Conservation (phyloP, 2,113 vertebrate genomes). For the Ailurus styani region DNA sequence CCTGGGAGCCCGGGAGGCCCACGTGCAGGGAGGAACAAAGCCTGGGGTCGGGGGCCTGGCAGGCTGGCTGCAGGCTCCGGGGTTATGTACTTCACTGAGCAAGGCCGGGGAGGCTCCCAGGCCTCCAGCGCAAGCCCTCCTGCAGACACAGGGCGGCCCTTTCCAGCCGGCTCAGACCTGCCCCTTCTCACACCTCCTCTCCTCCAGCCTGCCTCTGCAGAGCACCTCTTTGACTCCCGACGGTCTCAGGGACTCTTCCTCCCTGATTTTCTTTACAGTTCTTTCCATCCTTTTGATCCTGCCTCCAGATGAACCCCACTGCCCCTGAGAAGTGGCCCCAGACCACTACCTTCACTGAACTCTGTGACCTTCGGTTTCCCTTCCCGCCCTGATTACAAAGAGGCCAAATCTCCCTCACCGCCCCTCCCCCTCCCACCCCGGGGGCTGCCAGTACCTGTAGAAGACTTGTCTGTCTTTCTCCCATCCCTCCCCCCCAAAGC, state of each 20-base stretch:
- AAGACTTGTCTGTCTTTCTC: neutral
- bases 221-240: neutral
- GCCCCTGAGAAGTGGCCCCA: neutral
- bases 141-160: neutral
- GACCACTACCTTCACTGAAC: neutral
- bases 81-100: neutral
- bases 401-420: accelerated
- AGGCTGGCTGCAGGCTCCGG: neutral
- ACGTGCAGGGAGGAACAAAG: neutral
- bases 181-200: neutral
- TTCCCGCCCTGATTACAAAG: neutral
- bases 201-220: neutral
- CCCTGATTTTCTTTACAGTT: neutral
- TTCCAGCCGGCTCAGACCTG: neutral
- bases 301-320: neutral
- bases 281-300: neutral
- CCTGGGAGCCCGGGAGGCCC: neutral
- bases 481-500: accelerated
- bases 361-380: neutral
- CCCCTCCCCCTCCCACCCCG: too few species aligned
- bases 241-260: neutral
- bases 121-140: neutral
- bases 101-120: neutral
- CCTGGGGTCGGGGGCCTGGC: neutral
- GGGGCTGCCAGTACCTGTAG: neutral